Evolutionary conservation across 2,113 vertebrate species (phyloP).

Genomic region (Monopterus albus): DNA sequence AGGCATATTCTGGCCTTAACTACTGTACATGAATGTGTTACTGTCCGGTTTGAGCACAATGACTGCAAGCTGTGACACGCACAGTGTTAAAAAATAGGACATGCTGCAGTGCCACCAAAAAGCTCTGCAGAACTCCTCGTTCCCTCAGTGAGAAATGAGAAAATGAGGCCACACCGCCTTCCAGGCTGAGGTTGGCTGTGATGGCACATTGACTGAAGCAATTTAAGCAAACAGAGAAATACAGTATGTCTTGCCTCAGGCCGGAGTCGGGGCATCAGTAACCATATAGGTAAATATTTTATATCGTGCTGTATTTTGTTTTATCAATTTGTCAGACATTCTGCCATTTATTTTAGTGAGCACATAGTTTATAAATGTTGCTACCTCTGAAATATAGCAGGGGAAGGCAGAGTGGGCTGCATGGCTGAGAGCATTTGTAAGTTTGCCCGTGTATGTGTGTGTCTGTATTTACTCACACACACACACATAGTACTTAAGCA

Average conservation of each 20-base stretch:
- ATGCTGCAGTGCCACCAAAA: slow-evolving; percentile 3
- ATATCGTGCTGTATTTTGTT: slow-evolving; percentile 2
- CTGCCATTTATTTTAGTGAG: neutral
- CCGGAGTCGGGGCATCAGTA: neutral
- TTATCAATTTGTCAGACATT: slow-evolving; percentile 3
- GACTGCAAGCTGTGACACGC: neutral
- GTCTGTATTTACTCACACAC: neutral
- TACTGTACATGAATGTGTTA: too few relatives aligned
- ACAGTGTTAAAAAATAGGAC: neutral
- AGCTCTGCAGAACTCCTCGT: slow-evolving; percentile 4
- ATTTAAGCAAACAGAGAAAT: slow-evolving; percentile 30
- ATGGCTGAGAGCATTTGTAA: slow-evolving; percentile 45
- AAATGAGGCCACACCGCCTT: slow-evolving; percentile 16
- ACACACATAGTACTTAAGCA: too few relatives aligned
- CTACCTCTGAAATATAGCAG: slow-evolving; percentile 7
- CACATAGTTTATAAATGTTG: slow-evolving; percentile 10
- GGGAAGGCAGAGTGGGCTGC: slow-evolving; percentile 20
- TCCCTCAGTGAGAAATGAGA: neutral
- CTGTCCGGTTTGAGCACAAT: too few relatives aligned
- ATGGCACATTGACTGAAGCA: slow-evolving; percentile 16
- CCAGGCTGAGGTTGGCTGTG: neutral
- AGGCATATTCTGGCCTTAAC: too few relatives aligned
- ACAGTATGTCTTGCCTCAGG: slow-evolving; percentile 17
- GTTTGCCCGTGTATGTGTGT: slow-evolving; percentile 14
- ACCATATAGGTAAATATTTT: neutral